phyloP scores from a whole-genome alignment of 2,797 vertebrate species.

The Nyctalus aviator region DNA sequence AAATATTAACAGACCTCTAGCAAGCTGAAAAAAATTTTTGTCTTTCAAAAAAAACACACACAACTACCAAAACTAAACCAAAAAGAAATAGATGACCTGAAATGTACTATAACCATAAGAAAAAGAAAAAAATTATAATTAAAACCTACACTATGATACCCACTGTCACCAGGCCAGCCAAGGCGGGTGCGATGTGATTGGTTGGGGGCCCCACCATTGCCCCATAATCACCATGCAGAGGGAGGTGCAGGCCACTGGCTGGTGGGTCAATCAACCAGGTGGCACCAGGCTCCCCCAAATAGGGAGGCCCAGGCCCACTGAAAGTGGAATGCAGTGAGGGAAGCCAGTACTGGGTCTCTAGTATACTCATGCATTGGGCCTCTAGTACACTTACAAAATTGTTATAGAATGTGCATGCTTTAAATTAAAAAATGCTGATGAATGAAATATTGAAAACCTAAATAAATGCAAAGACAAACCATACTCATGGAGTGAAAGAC shows the following conservation, averaged over 20 bases:
- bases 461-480: background rate
- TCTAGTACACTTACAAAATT: background rate
- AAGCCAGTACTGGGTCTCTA: no score
- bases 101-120: background rate
- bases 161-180: no score
- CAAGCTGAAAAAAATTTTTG: background rate
- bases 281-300: no score
- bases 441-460: background rate
- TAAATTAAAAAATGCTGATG: background rate
- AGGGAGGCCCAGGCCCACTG: no score
- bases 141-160: background rate
- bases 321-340: no score
- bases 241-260: no score
- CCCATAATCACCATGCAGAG: no score
- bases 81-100: background rate
- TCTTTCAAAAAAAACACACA: background rate
- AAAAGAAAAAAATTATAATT: background rate
- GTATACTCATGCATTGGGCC: background rate
- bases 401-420: background rate
- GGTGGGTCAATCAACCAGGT: no score
- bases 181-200: no score
- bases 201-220: no score
- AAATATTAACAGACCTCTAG: background rate
- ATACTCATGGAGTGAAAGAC: background rate
- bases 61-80: constrained; percentile 13